These are phyloP conservation scores for Corvus cornix DNA, from an alignment of 2,113 vertebrate genomes.

Conservation along the genomic window DNA sequence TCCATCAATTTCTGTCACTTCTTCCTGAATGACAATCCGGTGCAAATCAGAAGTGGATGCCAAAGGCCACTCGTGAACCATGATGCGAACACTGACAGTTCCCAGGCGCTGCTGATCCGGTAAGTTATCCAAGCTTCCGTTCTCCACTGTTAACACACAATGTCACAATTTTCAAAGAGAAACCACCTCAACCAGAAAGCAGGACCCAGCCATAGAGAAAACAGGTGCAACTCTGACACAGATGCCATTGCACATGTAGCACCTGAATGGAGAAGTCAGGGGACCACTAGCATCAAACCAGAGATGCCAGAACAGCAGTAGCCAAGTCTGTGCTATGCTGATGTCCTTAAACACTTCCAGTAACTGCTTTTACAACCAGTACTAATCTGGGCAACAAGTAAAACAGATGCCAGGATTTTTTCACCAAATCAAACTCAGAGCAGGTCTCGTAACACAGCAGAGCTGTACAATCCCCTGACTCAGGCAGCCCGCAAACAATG, in stretches of 20 bases:
- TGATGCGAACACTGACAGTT: slow-evolving; percentile 82
- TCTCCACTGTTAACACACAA: slow-evolving; percentile 77
- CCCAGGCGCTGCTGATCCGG: slow-evolving; percentile 75
- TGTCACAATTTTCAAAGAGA: background rate
- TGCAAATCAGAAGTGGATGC: slow-evolving; percentile 81
- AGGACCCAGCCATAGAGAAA: background rate
- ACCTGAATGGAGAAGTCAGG: background rate
- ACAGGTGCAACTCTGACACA: background rate
- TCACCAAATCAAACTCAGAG: background rate
- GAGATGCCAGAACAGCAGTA: background rate
- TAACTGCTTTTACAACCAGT: background rate
- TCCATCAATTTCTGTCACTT: slow-evolving; percentile 89
- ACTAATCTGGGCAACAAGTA: background rate
- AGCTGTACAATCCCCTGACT: background rate
- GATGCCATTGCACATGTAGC: background rate
- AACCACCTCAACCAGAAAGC: background rate
- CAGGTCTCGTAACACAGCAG: background rate
- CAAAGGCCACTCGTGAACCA: slow-evolving; percentile 86
- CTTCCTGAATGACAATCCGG: slow-evolving; percentile 86
- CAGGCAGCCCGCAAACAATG: background rate
- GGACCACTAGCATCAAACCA: background rate
- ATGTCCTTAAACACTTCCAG: background rate
- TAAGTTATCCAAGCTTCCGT: slow-evolving; percentile 63
- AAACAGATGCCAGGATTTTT: background rate
- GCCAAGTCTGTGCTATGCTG: background rate